Evolutionary conservation across 2,113 vertebrate species (phyloP), one percentile per base, ranked within the genome.

Genomic region (Dasypus novemcinctus): DNA sequence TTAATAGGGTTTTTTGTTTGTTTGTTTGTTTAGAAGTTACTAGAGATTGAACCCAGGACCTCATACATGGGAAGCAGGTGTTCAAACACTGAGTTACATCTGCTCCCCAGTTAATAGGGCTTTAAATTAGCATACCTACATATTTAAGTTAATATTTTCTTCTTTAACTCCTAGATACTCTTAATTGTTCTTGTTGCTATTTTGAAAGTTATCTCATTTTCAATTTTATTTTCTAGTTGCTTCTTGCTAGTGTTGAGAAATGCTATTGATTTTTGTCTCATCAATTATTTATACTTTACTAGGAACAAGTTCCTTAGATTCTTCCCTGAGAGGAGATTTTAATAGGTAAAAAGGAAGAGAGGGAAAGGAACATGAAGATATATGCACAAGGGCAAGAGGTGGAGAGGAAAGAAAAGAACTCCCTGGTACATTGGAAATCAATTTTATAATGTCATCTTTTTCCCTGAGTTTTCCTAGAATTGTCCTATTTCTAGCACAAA

Each of bases 241-340:
- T 54, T 59, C 88, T 59, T 46, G 54, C 31, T 82, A 63, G 68
- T 71, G 2, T 71, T 27, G 76, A 69, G 68, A 27, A 69, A 94
- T 52, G 59, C 29, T 88, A 64, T 88, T 71, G 92, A 88, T 83
- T 87, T 83, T 83, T 87, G 31, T 82, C 52, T 87, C 36, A 78
- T 91, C 54, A 72, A 82, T 87, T 94, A 87, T 91, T 94, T 76
- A 87, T 36, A 78, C 36, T 36, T 88, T 33, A 43, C 63, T 72
- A 54, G 11, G n/a, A 72, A 88, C 41, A 83, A 46, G 36, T 92
- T 49, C 52, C 38, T 74, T 20, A 89, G 78, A 72, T 59, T 84
- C 46, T 76, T 91, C 64, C 13, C 43, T 59, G 33, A 54, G 33
- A 78, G 41, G 43, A 88, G 71, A 59, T 78, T 80, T 83, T 78